Conservation (phyloP, 2,113 vertebrate species). For the Callaeas wilsoni region DNA sequence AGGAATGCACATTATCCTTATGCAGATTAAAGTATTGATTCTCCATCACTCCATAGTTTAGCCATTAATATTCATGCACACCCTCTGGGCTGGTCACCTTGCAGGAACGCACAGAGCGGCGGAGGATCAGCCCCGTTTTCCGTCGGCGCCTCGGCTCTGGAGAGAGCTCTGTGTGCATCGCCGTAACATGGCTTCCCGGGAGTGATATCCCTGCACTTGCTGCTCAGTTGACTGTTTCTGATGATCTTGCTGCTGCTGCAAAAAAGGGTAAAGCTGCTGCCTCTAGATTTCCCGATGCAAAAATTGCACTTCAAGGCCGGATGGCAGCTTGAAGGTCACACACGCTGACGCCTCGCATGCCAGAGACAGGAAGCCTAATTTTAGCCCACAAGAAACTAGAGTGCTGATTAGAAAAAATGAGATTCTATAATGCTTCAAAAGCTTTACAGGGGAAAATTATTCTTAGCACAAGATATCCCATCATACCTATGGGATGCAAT, state of each 20-base stretch:
- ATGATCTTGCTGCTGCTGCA: slow-evolving; percentile 49
- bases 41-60: neutral
- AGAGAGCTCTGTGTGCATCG: neutral
- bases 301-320: slow-evolving; percentile 63
- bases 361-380: slow-evolving; percentile 62
- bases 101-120: accelerated
- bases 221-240: slow-evolving; percentile 53
- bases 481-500: neutral
- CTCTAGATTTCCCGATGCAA: slow-evolving; percentile 59
- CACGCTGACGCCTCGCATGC: slow-evolving; percentile 32
- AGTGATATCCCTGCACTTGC: slow-evolving; percentile 5
- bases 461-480: slow-evolving; percentile 33
- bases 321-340: slow-evolving; percentile 66
- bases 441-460: slow-evolving; percentile 46
- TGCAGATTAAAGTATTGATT: slow-evolving; percentile 45
- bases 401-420: slow-evolving; percentile 62
- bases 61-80: slow-evolving; percentile 3
- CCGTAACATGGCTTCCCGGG: slow-evolving; percentile 34
- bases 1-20: neutral
- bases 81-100: slow-evolving; percentile 6
- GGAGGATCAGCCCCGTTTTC: neutral
- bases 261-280: slow-evolving; percentile 46
- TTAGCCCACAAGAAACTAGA: slow-evolving; percentile 47
- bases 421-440: slow-evolving; percentile 51
- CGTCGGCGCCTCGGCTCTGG: neutral